A percentile compares a stretch with the other conserved stretches of the same genome.
These are phyloP conservation scores for Habroteleia sp. DNA, from an alignment of 2,888 invertebrate species.

Conservation along the genomic window DNA sequence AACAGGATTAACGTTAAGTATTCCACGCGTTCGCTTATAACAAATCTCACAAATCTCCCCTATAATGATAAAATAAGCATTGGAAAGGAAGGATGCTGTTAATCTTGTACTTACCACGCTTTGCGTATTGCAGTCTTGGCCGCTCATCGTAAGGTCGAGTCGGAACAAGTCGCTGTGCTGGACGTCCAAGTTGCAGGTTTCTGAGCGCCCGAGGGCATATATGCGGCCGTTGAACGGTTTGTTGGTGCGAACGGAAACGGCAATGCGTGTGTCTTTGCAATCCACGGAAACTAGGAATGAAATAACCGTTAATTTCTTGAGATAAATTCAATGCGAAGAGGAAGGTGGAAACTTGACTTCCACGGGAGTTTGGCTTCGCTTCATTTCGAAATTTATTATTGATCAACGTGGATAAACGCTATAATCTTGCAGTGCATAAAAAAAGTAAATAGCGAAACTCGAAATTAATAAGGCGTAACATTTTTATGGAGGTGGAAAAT, in stretches of 20 bases:
- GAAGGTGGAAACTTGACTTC: too few species aligned
- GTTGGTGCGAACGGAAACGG: constrained; percentile 95
- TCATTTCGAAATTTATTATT: too few species aligned
- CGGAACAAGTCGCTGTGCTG: constrained; percentile 95
- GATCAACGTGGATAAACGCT: too few species aligned
- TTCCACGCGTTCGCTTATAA: constrained; percentile 71
- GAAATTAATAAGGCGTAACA: too few species aligned
- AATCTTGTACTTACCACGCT: constrained; percentile 89
- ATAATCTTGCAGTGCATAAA: too few species aligned
- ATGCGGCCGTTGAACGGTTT: constrained; percentile 97
- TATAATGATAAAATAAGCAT: neutral
- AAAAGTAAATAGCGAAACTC: too few species aligned
- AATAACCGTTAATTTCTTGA: constrained; percentile 29
- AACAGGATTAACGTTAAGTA: constrained; percentile 66
- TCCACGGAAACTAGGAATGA: constrained; percentile 90
- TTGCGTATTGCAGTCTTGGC: constrained; percentile 97
- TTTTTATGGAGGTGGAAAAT: too few species aligned
- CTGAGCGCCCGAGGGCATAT: constrained; percentile 95
- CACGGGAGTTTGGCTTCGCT: too few species aligned
- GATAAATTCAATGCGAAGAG: constrained; percentile 5
- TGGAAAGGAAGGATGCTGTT: constrained; percentile 7
- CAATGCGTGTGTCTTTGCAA: constrained; percentile 96
- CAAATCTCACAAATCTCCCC: constrained; percentile 2
- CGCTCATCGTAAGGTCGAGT: constrained; percentile 94
- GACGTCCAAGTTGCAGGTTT: constrained; percentile 97